These are phyloP conservation scores for Syngnathus acus DNA, from an alignment of 2,797 vertebrate species.

Conservation along the genomic window DNA sequence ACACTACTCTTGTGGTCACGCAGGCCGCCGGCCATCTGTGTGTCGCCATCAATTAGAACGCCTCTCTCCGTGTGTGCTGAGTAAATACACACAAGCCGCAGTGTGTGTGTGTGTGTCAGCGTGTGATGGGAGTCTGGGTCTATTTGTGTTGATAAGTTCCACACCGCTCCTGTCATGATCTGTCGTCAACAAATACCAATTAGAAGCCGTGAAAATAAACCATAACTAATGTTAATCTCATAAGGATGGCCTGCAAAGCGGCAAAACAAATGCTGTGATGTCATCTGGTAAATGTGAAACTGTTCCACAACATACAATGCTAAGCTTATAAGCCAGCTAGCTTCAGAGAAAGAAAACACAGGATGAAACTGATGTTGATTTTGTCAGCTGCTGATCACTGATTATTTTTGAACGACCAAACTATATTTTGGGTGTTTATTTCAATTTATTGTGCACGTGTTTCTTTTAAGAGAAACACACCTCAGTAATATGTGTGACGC, in stretches of 20 bases:
- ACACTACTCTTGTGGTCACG: slow-evolving; percentile 70
- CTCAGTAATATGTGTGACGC: not conserved
- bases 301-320: not conserved
- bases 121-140: not conserved
- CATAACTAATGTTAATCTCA: not conserved
- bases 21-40: slow-evolving; percentile 67
- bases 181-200: not conserved
- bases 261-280: not conserved
- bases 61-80: slow-evolving; percentile 43
- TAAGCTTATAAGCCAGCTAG: not conserved
- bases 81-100: not conserved
- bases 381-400: too few relatives aligned
- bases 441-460: too few relatives aligned
- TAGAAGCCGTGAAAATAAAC: not conserved
- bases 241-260: not conserved
- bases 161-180: not conserved
- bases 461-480: not conserved
- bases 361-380: not conserved
- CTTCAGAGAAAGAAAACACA: not conserved
- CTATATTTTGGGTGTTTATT: not conserved
- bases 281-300: not conserved
- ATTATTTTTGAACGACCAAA: too few relatives aligned
- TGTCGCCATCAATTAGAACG: slow-evolving; percentile 31
- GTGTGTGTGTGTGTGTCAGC: not conserved
- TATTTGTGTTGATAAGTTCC: slow-evolving; percentile 1